Percentiles rank a stretch among this genome's conserved stretches.
phyloP scores from a whole-genome alignment of 1,140 invertebrate genomes.

The Neotoxoptera formosana region DNA sequence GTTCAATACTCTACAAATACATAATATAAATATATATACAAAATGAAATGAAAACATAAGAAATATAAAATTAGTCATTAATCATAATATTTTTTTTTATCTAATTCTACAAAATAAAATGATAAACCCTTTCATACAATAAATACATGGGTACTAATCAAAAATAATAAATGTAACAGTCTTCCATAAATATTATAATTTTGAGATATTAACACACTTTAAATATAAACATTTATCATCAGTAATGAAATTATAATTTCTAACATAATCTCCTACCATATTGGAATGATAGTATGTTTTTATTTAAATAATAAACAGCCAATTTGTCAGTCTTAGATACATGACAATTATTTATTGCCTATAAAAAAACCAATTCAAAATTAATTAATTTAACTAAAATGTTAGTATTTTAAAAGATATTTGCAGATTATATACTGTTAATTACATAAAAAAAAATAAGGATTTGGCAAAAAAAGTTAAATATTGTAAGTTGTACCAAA shows the following conservation, averaged over 20 bases:
- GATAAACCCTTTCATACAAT: neutral
- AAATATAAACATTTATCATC: neutral
- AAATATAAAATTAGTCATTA: neutral
- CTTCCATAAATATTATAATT: slow-evolving; percentile 20
- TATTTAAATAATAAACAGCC: slow-evolving; percentile 13
- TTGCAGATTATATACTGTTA: neutral
- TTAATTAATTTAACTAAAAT: neutral
- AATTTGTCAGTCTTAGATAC: slow-evolving; percentile 27
- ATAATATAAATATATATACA: neutral
- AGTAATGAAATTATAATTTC: neutral
- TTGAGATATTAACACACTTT: neutral
- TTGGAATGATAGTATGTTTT: neutral
- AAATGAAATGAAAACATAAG: neutral
- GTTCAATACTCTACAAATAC: neutral
- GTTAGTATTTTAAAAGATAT: neutral
- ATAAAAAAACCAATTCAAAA: neutral
- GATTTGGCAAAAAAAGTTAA: neutral
- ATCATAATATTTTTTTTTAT: neutral
- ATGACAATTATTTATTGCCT: slow-evolving; percentile 1
- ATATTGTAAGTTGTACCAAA: neutral
- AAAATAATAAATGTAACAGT: slow-evolving; percentile 8
- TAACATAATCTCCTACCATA: too few relatives aligned
- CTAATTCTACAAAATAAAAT: neutral
- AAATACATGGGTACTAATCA: neutral
- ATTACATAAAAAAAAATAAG: neutral